Conservation (phyloP, 2,113 vertebrate species). For the Oryzias melastigma region DNA sequence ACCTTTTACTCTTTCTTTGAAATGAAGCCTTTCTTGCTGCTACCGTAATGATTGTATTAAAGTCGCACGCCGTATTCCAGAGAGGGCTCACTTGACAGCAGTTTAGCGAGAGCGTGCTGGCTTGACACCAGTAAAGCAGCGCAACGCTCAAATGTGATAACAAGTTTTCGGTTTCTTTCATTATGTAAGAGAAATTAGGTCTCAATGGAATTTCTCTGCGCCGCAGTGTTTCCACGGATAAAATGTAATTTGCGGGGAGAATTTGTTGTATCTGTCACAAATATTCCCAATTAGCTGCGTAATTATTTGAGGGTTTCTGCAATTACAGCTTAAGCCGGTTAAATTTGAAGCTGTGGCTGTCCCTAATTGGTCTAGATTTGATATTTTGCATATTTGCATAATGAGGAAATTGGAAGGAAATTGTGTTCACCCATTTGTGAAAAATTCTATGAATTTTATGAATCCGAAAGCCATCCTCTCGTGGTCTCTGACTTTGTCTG, state of each 20-base stretch:
- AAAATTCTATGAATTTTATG: slow-evolving; percentile 99
- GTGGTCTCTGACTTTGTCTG: slow-evolving; percentile 90
- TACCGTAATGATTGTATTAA: too few relatives aligned
- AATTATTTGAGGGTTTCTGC: slow-evolving; percentile 99
- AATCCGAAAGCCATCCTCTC: slow-evolving; percentile 96
- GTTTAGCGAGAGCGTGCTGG: too few relatives aligned
- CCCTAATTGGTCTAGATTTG: slow-evolving; percentile 99
- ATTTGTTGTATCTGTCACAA: slow-evolving; percentile 99
- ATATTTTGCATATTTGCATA: slow-evolving; percentile 99
- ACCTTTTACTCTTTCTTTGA: too few relatives aligned
- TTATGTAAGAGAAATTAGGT: slow-evolving; percentile 99
- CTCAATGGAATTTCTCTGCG: slow-evolving; percentile 92
- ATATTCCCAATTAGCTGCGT: slow-evolving; percentile 99
- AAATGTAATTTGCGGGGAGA: slow-evolving; percentile 99
- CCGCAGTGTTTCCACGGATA: slow-evolving; percentile 92
- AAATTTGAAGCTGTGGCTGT: slow-evolving; percentile 97
- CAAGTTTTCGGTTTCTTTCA: slow-evolving; percentile 97
- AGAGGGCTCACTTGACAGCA: too few relatives aligned
- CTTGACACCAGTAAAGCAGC: too few relatives aligned
- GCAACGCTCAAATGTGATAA: slow-evolving; percentile 97
- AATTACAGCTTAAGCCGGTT: slow-evolving; percentile 97
- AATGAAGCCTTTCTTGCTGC: too few relatives aligned
- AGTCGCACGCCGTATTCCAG: too few relatives aligned
- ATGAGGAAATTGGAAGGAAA: slow-evolving; percentile 99
- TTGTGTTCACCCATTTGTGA: slow-evolving; percentile 99